A percentile compares a stretch with the other conserved stretches of the same genome.
Conservation (phyloP, 2,113 vertebrate species). For the Colius striatus region DNA sequence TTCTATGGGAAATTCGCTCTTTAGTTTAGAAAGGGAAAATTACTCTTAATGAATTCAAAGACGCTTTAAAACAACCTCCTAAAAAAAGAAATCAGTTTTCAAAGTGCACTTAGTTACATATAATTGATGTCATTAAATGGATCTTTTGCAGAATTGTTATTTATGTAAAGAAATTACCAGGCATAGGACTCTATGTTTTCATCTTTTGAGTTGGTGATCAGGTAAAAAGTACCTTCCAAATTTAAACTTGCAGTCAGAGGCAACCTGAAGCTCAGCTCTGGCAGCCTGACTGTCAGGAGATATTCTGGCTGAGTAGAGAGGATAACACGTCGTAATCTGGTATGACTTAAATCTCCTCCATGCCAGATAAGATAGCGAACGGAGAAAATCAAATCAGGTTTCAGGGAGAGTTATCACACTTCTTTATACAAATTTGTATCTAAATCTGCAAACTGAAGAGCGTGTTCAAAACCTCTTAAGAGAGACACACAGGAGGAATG, state of each 20-base stretch:
- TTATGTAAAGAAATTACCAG: conserved; percentile 41
- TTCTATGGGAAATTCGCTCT: background rate
- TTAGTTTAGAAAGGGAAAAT: conserved; percentile 46
- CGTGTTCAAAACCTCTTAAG: background rate
- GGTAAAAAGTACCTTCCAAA: background rate
- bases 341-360: conserved; percentile 24
- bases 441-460: conserved; percentile 18
- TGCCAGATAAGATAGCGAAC: background rate
- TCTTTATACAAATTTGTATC: conserved; percentile 34
- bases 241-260: background rate
- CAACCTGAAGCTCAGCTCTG: conserved; percentile 23
- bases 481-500: background rate
- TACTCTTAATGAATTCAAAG: conserved; percentile 52
- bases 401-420: conserved; percentile 34
- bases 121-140: conserved; percentile 57
- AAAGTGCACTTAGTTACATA: conserved; percentile 45
- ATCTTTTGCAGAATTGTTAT: conserved; percentile 53
- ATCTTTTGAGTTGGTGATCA: background rate
- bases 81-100: conserved; percentile 44
- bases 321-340: conserved; percentile 38
- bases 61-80: conserved; percentile 33
- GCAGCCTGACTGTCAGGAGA: background rate
- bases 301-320: background rate
- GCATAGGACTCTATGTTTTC: background rate
- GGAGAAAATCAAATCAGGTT: conserved; percentile 54